Evolutionary conservation across 1,140 invertebrate genomes (phyloP), one percentile per base, ranked within the genome.

Genomic region (Caenorhabditis remanei): DNA sequence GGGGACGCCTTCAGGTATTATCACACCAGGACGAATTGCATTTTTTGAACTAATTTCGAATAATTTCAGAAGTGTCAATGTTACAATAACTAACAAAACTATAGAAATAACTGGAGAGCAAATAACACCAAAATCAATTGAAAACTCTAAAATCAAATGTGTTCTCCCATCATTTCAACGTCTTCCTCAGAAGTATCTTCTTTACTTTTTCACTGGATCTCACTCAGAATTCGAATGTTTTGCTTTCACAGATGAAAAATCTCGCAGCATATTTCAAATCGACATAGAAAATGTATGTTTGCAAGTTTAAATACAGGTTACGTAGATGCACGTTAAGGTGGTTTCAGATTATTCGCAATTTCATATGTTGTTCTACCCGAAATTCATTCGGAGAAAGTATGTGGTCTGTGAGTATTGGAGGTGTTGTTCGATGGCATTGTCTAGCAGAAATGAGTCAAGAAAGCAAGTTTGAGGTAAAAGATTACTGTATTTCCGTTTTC

Each of bases 141-240:
- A 79, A 32, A 50, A 40, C 6, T 79, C 71, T 24, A 46, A 19
- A 21, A 79, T 79, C 40, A 50, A n/a, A 79, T 79, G 19, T 24
- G 71, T 79, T 11, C 71, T 53, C 2, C 71, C 71, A 13, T 79
- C 19, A 24, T 79, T 79, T 40, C 71, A 79, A 79, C 43, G 46
- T 21, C 71, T 79, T 24, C 71, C 71, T 21, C 71, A 79, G 4
- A 79, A 79, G 24, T 79, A 79, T 79, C 71, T 79, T 50, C 71
- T 79, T 5, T 50, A 50, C 46, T n/a, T 79, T 13, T 79, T 79
- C 46, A 79, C 19, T 14, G 71, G 71, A n/a, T 24, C 71, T 50
- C 43, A 79, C 21, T 79, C 71, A 4, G 71, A 53, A 43, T 79
- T 41, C 24, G 71, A 79, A 11, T 79, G 71, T 24, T 79, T 79